Evolutionary conservation across 2,797 vertebrate genomes (phyloP).

Genomic region (Falco naumanni): DNA sequence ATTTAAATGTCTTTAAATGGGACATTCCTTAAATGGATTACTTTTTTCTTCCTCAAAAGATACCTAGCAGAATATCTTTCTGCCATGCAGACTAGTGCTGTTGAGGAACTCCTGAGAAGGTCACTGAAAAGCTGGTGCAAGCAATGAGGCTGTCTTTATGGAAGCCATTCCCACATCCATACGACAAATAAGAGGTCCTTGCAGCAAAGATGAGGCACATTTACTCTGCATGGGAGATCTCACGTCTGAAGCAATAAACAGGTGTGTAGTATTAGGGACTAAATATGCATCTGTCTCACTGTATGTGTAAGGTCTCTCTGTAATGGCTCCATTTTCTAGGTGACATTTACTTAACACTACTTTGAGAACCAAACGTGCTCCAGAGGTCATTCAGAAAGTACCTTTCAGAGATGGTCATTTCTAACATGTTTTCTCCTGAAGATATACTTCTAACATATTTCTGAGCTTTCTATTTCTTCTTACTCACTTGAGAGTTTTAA

Average conservation of each 20-base stretch:
- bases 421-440: not conserved
- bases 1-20: fast-evolving
- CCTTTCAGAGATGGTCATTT: not conserved
- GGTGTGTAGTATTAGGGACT: not conserved
- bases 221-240: not conserved
- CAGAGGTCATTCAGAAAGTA: slow-evolving; percentile 9
- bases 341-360: not conserved
- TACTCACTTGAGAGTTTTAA: not conserved
- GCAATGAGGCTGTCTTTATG: not conserved
- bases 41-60: not conserved
- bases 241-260: not conserved
- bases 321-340: slow-evolving; percentile 16
- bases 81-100: not conserved
- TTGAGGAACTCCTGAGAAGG: not conserved
- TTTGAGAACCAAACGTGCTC: not conserved
- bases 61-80: not conserved
- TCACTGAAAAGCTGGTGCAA: not conserved
- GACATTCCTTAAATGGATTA: not conserved
- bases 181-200: not conserved
- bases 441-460: not conserved
- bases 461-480: not conserved
- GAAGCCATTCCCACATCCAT: not conserved
- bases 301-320: not conserved
- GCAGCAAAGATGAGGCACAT: not conserved
- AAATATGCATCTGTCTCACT: not conserved